Percentiles rank a stretch among this genome's conserved stretches.
Evolutionary conservation across 2,113 vertebrate species (phyloP).

Genomic region (Bombycilla garrulus): DNA sequence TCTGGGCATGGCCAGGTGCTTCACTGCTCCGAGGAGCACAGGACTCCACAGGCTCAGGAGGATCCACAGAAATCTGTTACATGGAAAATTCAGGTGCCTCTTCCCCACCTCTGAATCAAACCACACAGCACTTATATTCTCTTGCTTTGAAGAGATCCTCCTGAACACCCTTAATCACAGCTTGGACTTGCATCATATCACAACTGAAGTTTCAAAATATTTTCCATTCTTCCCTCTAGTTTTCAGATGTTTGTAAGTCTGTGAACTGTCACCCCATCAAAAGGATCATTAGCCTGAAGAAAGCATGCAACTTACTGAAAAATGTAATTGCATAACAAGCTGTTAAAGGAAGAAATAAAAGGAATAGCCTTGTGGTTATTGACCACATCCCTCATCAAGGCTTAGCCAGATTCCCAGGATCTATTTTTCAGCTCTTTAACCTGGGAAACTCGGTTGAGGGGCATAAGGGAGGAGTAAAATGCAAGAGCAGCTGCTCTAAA

Average conservation of each 20-base stretch:
- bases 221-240: conserved; percentile 21
- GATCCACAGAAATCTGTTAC: not conserved
- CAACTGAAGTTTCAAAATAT: conserved; percentile 10
- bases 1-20: not conserved
- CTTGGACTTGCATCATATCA: not conserved
- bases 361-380: conserved; percentile 39
- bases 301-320: conserved; percentile 16
- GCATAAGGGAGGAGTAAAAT: not conserved
- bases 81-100: not conserved
- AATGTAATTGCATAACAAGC: conserved; percentile 36
- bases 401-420: conserved; percentile 26
- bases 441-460: not conserved
- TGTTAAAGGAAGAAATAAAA: conserved; percentile 29
- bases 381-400: conserved; percentile 39
- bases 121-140: fast-evolving
- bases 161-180: not conserved
- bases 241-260: not conserved
- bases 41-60: not conserved
- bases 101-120: not conserved
- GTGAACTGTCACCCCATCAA: conserved; percentile 31
- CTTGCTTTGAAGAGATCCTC: not conserved
- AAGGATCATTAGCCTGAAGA: conserved; percentile 9
- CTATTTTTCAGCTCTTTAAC: not conserved
- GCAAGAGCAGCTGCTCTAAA: not conserved
- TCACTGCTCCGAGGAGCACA: not conserved